Evolutionary conservation across 23 tunicate genomes (phyloP), one percentile per base, ranked within the genome.

Genomic region (Trididemnum clinides): DNA sequence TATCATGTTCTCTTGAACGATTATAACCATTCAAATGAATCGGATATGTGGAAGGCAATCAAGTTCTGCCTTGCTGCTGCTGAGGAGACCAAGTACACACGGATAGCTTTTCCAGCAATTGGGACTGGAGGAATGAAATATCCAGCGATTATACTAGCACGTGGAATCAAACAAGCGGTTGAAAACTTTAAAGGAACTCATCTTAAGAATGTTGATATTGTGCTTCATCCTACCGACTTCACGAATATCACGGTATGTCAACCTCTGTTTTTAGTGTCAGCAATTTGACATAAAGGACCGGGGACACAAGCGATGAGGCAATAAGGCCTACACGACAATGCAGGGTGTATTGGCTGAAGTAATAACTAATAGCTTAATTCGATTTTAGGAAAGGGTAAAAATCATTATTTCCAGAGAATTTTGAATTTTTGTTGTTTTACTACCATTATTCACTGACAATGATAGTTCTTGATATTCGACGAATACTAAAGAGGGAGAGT

Each of bases 51-150:
- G 1, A 0, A 34, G 1, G 87, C 70, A 18, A 71, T 89, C 25
- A 19, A 33, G 26, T 23, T 50, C 6, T 84, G 94, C 71, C 64
- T 89, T 23, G 28, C 49, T 7, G 78, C 18, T 15, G 94, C 94
- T 1, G 94, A 89, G 0, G 25, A 33, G 0, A 39, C 49, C 18
- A 72, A 72, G 19, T 77, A 70, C 51, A 15, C 82, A 12, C 78
- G 89, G 26, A 83, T 89, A 51, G 94, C 78, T 21, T 89, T 89
- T 49, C 94, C 94, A 1, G 80, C 94, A 15, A 71, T 89, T n/a
- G 94, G 89, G 18, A 54, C 94, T 2, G 94, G 94, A 34, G 88
- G 88, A 64, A 72, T 76, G 63, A 22, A 33, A 30, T 87, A 83
- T 84, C 88, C 88, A 0, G 31, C 85, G 1, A 50, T 76, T 23